These are phyloP conservation scores for Mycalesis mineus DNA, from an alignment of 2,888 invertebrate genomes.

Conservation along the genomic window DNA sequence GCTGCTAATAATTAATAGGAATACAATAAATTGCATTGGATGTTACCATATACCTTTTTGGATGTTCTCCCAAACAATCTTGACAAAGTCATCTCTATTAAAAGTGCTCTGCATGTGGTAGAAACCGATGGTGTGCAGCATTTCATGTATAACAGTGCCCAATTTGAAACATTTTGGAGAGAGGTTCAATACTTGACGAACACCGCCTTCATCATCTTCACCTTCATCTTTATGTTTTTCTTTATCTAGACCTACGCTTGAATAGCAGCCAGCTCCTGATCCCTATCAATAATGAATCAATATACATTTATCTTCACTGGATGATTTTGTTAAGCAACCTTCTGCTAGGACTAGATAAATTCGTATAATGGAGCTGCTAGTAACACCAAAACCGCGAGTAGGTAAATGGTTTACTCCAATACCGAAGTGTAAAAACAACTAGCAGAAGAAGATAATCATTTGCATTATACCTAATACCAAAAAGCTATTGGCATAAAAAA, in stretches of 20 bases:
- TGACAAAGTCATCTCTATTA: constrained; percentile 86
- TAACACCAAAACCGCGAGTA: too few relatives aligned
- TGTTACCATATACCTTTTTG: constrained; percentile 61
- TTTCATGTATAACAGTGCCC: constrained; percentile 86
- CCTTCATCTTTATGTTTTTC: constrained; percentile 46
- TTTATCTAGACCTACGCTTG: constrained; percentile 60
- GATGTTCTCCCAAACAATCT: constrained; percentile 86
- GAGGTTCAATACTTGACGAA: constrained; percentile 72
- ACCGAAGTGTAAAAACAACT: too few relatives aligned
- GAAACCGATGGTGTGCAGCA: constrained; percentile 88
- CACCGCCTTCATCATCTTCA: too few relatives aligned
- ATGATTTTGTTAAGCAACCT: too few relatives aligned
- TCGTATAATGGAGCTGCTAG: too few relatives aligned
- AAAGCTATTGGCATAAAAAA: too few relatives aligned
- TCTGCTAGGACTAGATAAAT: too few relatives aligned
- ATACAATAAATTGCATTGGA: too few relatives aligned
- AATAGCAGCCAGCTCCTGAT: constrained; percentile 78
- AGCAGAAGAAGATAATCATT: too few relatives aligned
- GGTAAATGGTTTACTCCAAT: too few relatives aligned
- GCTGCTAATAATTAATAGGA: too few relatives aligned
- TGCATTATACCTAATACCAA: too few relatives aligned
- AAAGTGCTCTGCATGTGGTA: constrained; percentile 90
- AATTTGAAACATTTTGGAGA: constrained; percentile 76
- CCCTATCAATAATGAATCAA: constrained; percentile 76
- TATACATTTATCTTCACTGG: neutral